Evolutionary conservation across 2,797 vertebrate genomes (phyloP), one percentile per base, ranked within the genome.

Genomic region (Octomys mimax): DNA sequence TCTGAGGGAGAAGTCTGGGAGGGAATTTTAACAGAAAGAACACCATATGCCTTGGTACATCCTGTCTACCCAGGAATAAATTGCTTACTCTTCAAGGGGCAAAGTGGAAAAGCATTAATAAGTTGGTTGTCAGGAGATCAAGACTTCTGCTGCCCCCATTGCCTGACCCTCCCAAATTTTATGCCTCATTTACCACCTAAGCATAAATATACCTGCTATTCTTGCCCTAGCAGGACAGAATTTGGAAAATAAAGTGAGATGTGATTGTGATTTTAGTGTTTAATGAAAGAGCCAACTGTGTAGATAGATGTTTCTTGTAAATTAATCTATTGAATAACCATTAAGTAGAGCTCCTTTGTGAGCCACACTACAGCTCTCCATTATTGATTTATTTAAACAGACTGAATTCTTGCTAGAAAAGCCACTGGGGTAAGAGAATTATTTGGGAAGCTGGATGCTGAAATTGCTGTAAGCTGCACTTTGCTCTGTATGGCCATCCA

Each of bases 311-410:
- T 85, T 96, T 94, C 91, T 68, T 92, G 84, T 90, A 95, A 96
- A 96, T 87, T 42, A 75, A 80, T 90, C 59, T 86, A 62, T 62
- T 86, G 64, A 95, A 57, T 88, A 96, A 82, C 71, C 42, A 84
- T 94, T 77, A 94, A 90, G 28, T 93, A 62, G 46, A 92, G 42
- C 90, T 95, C 46, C 49, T 85, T 46, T 95, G 64, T 93, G 64
- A 88, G 87, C 62, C 52, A 79, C 57, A 79, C 28, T 66, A 75
- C 26, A 89, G 59, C 42, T 87, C 94, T 92, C 68, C 46, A 84
- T 81, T 87, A 70, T 88, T 95, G 62, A 94, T 96, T 96, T 95
- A 86, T 89, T 97, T 92, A 94, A 95, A 84, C 46, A 84, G 39
- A 18, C 21, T 91, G 18, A 82, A 80, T 83, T 94, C 61, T 88